Base-by-base conservation (phyloP, 2,888 invertebrate species). In the Polymixis flavicincta region DNA sequence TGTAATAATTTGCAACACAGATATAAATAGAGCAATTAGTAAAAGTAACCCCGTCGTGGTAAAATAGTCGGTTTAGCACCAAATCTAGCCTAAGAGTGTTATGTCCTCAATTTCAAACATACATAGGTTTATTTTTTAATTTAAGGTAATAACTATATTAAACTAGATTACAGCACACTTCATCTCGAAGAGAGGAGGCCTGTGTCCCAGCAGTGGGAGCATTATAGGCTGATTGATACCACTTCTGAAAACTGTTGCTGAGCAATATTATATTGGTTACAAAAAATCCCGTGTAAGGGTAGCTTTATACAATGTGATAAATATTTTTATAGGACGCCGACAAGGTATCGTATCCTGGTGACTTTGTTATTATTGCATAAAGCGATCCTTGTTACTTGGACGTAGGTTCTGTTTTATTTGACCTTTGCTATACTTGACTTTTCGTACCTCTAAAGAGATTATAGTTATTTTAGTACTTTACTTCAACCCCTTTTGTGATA, bases 241-340 rank as follows among this genome's bases (percentile, higher is more conserved):
- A 14, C 22, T 9, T 9, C 19, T 22, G 9, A 1, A 45, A 45
- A 63, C 13, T n/a, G 1, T 60, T n/a, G 8, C n/a, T 4, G 6
- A 14, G 13, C 17, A 75, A 52, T 4, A 25, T 45, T 45, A 45
- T 45, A 28, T 1, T 11, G 19, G 17, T 13, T 3, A 7, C 13
- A 25, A 48, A 22, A 37, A 22, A 9, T 19, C 22, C 17, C 8
- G 25, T 76, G 11, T 72, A 6, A 17, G 13, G 0, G 4, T 1
- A 25, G 14, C 55, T 50, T 79, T 50, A 67, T 19, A 25, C 6
- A 72, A 65, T 37, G 48, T 17, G 42, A 14, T 9, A 28, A 25
- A 84, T 83, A 81, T 84, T 83, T 83, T 84, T 57, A 76, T 80
- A 84, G 84, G 80, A 73, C 32, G n/a, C 28, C 11, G 45, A 55